phyloP scores from a whole-genome alignment of 2,888 invertebrate species.

The Lepidocyrtinus sp. region DNA sequence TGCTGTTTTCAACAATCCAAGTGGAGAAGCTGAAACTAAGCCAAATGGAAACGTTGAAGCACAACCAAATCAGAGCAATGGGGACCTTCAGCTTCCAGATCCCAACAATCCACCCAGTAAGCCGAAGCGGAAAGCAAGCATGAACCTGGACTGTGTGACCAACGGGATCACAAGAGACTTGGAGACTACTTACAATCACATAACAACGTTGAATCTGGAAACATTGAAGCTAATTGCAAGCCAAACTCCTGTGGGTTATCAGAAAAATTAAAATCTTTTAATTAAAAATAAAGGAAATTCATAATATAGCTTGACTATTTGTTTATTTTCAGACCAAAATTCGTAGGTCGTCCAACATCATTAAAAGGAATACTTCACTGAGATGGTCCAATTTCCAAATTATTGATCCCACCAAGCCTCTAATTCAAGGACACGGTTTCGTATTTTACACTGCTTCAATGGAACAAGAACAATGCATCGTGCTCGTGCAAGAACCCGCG shows the following conservation, averaged over 20 bases:
- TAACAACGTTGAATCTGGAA: slow-evolving; percentile 68
- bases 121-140: slow-evolving; percentile 67
- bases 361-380: slow-evolving; percentile 45
- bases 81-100: slow-evolving; percentile 30
- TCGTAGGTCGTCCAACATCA: slow-evolving; percentile 47
- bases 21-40: slow-evolving; percentile 36
- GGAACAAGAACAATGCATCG: slow-evolving; percentile 64
- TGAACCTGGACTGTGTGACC: slow-evolving; percentile 56
- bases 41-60: slow-evolving; percentile 17
- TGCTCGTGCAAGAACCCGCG: slow-evolving; percentile 65
- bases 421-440: slow-evolving; percentile 64
- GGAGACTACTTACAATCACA: slow-evolving; percentile 66
- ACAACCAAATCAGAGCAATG: slow-evolving; percentile 16
- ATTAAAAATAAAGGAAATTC: not conserved
- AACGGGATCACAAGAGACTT: slow-evolving; percentile 56
- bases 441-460: slow-evolving; percentile 66
- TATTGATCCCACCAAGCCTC: slow-evolving; percentile 39
- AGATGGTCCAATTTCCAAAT: slow-evolving; percentile 65
- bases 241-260: slow-evolving; percentile 65
- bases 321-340: slow-evolving; percentile 65
- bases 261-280: not conserved
- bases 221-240: slow-evolving; percentile 68
- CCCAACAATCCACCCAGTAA: slow-evolving; percentile 66
- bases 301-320: slow-evolving; percentile 22
- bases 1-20: slow-evolving; percentile 66